These are phyloP conservation scores for Leptoteleia sp. DNA, from an alignment of 1,140 invertebrate genomes.

Conservation along the genomic window DNA sequence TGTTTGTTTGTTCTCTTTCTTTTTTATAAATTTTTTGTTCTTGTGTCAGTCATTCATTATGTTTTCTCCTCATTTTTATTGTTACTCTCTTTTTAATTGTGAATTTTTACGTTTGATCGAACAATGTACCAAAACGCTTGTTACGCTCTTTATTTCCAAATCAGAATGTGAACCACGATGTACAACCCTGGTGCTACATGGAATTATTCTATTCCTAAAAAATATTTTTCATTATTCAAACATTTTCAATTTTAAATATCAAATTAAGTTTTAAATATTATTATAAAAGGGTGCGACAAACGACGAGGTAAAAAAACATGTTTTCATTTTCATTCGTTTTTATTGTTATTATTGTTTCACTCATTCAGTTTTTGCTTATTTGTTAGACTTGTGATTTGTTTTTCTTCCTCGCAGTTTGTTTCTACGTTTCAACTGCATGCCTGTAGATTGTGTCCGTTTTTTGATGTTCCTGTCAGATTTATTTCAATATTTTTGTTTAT, in stretches of 20 bases:
- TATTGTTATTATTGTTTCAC: too few species aligned
- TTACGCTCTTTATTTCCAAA: slow-evolving; percentile 42
- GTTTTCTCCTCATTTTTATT: too few species aligned
- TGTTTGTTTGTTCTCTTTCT: slow-evolving; percentile 14
- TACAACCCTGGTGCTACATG: slow-evolving; percentile 80
- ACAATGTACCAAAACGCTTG: slow-evolving; percentile 43
- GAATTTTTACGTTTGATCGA: slow-evolving; percentile 22
- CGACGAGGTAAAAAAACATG: slow-evolving; percentile 63
- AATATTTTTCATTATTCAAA: slow-evolving; percentile 41
- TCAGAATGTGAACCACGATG: slow-evolving; percentile 18
- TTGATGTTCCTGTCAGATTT: slow-evolving; percentile 32
- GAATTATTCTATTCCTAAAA: slow-evolving; percentile 79
- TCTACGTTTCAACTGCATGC: slow-evolving; percentile 61
- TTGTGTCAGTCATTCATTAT: slow-evolving; percentile 4
- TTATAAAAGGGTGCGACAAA: slow-evolving; percentile 63
- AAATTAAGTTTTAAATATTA: slow-evolving; percentile 34
- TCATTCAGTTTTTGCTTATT: slow-evolving; percentile 41
- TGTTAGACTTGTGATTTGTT: slow-evolving; percentile 44
- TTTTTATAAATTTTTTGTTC: slow-evolving; percentile 44
- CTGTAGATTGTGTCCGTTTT: slow-evolving; percentile 63
- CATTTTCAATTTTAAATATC: too few species aligned
- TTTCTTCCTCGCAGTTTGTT: slow-evolving; percentile 63
- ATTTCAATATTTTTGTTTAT: slow-evolving; percentile 15
- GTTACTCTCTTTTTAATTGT: too few species aligned
- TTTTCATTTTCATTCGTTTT: slow-evolving; percentile 58